Evolutionary conservation across 2,888 invertebrate species (phyloP).

Genomic region (Ligdia adustata): DNA sequence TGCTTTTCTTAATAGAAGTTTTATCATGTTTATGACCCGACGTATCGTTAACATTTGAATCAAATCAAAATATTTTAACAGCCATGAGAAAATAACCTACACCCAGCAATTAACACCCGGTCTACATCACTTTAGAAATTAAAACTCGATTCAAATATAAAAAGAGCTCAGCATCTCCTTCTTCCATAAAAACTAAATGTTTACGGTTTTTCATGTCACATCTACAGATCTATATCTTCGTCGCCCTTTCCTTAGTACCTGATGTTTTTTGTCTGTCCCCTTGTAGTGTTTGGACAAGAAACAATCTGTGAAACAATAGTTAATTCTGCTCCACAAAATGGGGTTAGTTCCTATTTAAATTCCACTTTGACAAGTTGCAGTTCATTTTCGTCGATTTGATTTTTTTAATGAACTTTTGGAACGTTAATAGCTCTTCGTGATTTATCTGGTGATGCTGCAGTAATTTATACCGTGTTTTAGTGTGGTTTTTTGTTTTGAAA

Average conservation of each 20-base stretch:
- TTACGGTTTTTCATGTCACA: constrained; percentile 33
- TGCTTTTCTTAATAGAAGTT: no score
- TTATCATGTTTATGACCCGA: no score
- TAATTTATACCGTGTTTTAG: constrained; percentile 33
- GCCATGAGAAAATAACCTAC: constrained; percentile 10
- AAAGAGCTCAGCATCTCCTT: constrained; percentile 1
- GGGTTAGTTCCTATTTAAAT: constrained; percentile 73
- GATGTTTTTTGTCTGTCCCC: constrained; percentile 76
- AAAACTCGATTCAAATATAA: not conserved
- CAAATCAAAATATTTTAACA: constrained; percentile 4
- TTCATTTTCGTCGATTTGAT: constrained; percentile 50
- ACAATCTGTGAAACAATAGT: constrained; percentile 76
- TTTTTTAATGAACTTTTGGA: constrained; percentile 42
- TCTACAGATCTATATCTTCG: constrained; percentile 46
- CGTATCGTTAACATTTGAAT: not conserved
- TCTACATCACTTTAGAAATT: constrained; percentile 13
- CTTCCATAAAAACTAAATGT: constrained; percentile 35
- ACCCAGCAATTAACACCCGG: constrained; percentile 37
- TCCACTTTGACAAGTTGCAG: constrained; percentile 57
- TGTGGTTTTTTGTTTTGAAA: constrained; percentile 26
- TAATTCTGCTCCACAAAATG: constrained; percentile 53
- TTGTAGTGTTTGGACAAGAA: constrained; percentile 69
- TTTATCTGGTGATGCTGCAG: constrained; percentile 57
- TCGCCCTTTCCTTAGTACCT: constrained; percentile 56
- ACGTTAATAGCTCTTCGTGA: constrained; percentile 60